A percentile compares a stretch with the other conserved stretches of the same genome.
Conservation (phyloP, 2,888 invertebrate species). For the Eilema depressum region DNA sequence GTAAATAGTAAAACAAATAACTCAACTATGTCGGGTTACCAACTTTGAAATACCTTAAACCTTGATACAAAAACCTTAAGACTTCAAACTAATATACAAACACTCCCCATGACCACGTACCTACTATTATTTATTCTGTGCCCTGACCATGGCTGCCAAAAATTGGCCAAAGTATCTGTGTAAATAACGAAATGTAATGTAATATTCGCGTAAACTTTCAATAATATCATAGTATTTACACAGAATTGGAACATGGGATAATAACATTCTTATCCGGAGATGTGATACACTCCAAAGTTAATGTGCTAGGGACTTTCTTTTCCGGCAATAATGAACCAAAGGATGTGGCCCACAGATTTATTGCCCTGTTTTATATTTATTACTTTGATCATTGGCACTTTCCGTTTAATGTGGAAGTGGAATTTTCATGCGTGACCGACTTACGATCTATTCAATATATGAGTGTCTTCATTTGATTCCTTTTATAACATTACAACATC, state of each 20-base stretch:
- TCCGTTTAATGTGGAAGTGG: slow-evolving; percentile 48
- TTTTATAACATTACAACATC: neutral
- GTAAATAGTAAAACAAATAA: too few relatives aligned
- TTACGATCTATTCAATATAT: slow-evolving; percentile 34
- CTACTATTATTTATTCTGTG: too few relatives aligned
- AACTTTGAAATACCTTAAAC: too few relatives aligned
- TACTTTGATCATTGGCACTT: slow-evolving; percentile 51
- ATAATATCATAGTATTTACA: neutral
- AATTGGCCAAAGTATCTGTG: too few relatives aligned
- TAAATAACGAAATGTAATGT: too few relatives aligned
- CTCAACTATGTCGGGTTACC: too few relatives aligned
- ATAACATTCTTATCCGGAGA: slow-evolving; percentile 38
- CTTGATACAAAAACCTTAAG: too few relatives aligned
- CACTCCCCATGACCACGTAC: too few relatives aligned
- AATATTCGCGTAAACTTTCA: too few relatives aligned
- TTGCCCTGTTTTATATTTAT: slow-evolving; percentile 53
- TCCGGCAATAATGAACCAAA: slow-evolving; percentile 48
- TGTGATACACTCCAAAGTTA: slow-evolving; percentile 50
- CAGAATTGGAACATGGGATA: slow-evolving; percentile 21
- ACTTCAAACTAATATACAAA: too few relatives aligned
- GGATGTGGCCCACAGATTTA: slow-evolving; percentile 54
- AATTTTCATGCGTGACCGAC: slow-evolving; percentile 44
- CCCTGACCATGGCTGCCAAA: too few relatives aligned
- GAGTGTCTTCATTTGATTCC: slow-evolving; percentile 25
- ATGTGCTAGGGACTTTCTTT: slow-evolving; percentile 48